phyloP scores from a whole-genome alignment of 2,113 vertebrate species.

The Rhynchopsitta pachyrhyncha region DNA sequence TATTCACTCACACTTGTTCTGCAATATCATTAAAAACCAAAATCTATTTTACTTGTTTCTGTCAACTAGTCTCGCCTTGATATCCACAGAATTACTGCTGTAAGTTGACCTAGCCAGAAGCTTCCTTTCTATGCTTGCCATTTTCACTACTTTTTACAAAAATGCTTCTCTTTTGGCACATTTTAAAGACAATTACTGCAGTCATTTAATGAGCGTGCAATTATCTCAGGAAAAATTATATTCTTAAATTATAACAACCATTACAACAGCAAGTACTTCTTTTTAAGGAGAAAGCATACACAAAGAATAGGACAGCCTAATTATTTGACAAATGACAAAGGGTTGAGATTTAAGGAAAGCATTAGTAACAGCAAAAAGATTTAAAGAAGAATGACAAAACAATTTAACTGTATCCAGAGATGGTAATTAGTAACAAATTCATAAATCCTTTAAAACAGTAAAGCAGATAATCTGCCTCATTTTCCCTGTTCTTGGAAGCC shows the following conservation, averaged over 20 bases:
- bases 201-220: background rate
- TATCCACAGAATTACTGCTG: background rate
- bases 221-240: background rate
- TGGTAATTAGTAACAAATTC: background rate
- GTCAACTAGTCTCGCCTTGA: background rate
- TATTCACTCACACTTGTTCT: background rate
- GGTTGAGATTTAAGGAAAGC: background rate
- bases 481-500: background rate
- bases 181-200: conserved; percentile 9
- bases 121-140: background rate
- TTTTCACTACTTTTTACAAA: conserved; percentile 4
- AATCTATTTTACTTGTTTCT: background rate
- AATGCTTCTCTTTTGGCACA: conserved; percentile 14
- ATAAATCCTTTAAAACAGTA: background rate
- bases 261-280: background rate
- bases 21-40: background rate
- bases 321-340: background rate
- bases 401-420: background rate
- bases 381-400: background rate
- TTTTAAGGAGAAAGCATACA: background rate
- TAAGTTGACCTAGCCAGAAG: background rate
- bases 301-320: background rate
- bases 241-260: background rate
- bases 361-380: background rate
- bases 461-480: background rate